Evolutionary conservation across 2,888 invertebrate species (phyloP).

Genomic region (Coenonympha glycerion): DNA sequence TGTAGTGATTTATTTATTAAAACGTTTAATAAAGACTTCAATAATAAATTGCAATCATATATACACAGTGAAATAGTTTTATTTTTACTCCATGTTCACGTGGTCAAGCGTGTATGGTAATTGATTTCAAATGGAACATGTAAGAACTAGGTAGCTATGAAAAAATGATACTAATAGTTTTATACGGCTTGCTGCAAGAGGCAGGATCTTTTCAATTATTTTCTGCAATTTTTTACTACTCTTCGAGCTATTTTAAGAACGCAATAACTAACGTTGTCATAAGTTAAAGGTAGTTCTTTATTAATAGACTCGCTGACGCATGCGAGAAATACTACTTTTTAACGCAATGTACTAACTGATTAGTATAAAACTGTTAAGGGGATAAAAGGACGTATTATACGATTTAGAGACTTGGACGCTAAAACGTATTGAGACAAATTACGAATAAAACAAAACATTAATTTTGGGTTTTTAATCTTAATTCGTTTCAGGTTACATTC

Average conservation of each 20-base stretch:
- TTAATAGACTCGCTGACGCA: background rate
- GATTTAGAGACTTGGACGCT: too few species aligned
- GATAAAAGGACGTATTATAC: too few species aligned
- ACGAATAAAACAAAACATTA: too few species aligned
- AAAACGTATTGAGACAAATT: too few species aligned
- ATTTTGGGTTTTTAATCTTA: too few species aligned
- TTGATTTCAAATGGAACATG: conserved; percentile 1
- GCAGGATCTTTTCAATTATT: background rate
- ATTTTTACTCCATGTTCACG: background rate
- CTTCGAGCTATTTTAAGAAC: background rate
- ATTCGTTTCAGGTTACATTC: too few species aligned
- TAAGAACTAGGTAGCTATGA: background rate
- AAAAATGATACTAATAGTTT: conserved; percentile 1
- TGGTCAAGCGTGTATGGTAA: background rate
- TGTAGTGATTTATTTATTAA: background rate
- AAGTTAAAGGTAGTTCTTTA: background rate
- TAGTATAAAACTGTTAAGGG: too few species aligned
- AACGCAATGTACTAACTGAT: too few species aligned
- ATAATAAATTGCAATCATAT: too few species aligned
- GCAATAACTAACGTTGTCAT: background rate
- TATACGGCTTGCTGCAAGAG: background rate
- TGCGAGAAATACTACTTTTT: background rate
- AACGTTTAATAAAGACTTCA: too few species aligned
- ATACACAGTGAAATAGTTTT: background rate
- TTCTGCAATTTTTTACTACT: background rate